These are phyloP conservation scores for Micromesistius poutassou DNA, from an alignment of 2,797 vertebrate genomes.

Conservation along the genomic window DNA sequence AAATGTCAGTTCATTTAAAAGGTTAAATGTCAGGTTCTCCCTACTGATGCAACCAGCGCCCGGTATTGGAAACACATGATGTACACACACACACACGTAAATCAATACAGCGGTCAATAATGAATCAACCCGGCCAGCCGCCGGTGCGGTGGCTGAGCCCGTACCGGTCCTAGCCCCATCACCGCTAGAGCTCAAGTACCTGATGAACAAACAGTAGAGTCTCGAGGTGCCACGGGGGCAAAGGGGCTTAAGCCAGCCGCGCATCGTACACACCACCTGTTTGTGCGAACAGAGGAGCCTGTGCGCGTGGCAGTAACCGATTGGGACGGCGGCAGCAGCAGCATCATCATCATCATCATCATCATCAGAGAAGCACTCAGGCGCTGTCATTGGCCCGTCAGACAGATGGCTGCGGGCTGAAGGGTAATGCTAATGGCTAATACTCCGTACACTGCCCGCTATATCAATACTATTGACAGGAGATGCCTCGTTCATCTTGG, in stretches of 20 bases:
- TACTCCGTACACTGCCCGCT: not conserved
- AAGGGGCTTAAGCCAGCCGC: too few relatives aligned
- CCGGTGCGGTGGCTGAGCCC: not conserved
- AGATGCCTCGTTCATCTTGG: not conserved
- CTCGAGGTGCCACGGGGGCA: too few relatives aligned
- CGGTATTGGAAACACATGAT: not conserved
- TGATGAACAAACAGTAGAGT: not conserved
- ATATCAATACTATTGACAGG: not conserved
- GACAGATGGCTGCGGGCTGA: not conserved
- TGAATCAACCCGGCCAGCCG: not conserved
- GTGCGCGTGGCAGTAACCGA: too few relatives aligned
- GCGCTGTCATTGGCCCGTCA: not conserved
- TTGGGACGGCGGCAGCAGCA: not conserved
- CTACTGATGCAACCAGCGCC: not conserved
- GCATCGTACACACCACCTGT: not conserved
- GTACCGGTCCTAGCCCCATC: not conserved
- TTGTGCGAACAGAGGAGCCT: not conserved
- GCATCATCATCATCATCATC: conserved; percentile 1
- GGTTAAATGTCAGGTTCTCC: not conserved
- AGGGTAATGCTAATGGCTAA: not conserved
- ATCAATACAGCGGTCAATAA: not conserved
- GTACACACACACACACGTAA: too few relatives aligned
- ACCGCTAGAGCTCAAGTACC: not conserved
- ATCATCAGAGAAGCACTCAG: conserved; percentile 1
- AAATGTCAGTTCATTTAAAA: not conserved